Evolutionary conservation across 1,140 invertebrate species (phyloP), one percentile per base, ranked within the genome.

Genomic region (Calliphora vicina): DNA sequence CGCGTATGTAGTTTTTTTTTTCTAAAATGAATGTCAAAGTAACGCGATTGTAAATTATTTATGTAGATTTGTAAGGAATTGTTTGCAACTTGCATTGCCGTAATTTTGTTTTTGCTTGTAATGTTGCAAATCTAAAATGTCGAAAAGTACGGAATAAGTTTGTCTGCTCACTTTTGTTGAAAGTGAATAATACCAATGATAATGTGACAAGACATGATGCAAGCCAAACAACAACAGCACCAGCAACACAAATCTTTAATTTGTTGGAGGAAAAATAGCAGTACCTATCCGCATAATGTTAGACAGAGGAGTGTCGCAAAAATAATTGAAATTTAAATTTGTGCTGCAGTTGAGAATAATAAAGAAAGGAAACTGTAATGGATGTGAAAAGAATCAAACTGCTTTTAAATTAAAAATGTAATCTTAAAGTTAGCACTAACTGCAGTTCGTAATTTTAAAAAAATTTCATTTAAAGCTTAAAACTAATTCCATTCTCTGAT

Each of bases 171-270:
- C 17, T 25, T 67, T 67, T 43, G 35, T 45, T 78, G 74, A 78
- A 78, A 78, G 74, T 78, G 74, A 78, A 78, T 78, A 78, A 78
- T 45, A 43, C 74, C 74, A 43, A 78, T 43, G 74, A 78, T 78
- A 78, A 78, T 78, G 74, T 78, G 74, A 78, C 74, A 78, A 78
- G 74, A 78, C 74, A 78, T 25, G 61, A 23, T 67, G 17, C 23
- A 23, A 67, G 61, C 61, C 61, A 67, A 67, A 67, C 17, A 74
- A 17, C 72, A 74, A 74, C 72, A 74, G 42, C 29, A 78, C 23
- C 23, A 43, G 20, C 35, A 78, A 78, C 35, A 23, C 35, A 78
- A 78, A 43, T 78, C 42, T 43, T 20, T 20, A 20, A 20, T 25
- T 23, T 25, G n/a, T 35, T 13, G 17, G n/a, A 43, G 42, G 20